These are phyloP conservation scores for Euwallacea similis DNA, from an alignment of 1,140 invertebrate genomes.

Conservation along the genomic window DNA sequence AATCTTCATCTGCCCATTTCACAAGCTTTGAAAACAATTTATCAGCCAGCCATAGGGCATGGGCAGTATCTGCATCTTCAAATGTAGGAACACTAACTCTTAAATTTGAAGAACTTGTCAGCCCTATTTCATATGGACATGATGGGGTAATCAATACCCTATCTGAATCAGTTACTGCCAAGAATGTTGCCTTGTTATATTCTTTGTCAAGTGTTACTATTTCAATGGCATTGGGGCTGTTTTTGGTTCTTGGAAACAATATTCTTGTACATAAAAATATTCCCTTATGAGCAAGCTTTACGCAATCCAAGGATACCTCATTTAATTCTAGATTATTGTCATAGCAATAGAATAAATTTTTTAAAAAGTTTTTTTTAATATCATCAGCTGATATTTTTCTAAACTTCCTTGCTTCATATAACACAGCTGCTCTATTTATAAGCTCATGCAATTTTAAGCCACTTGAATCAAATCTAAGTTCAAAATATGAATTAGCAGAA, in stretches of 20 bases:
- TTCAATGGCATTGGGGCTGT: slow-evolving; percentile 46
- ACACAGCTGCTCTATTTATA: slow-evolving; percentile 42
- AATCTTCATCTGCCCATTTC: slow-evolving; percentile 63
- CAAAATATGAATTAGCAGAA: slow-evolving; percentile 42
- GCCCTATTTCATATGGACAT: slow-evolving; percentile 49
- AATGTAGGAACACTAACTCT: slow-evolving; percentile 43
- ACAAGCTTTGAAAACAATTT: slow-evolving; percentile 65
- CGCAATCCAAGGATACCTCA: slow-evolving; percentile 31
- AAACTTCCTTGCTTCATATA: slow-evolving; percentile 48
- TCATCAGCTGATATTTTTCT: slow-evolving; percentile 37
- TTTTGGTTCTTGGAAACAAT: slow-evolving; percentile 43
- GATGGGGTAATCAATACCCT: slow-evolving; percentile 41
- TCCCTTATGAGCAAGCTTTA: slow-evolving; percentile 33
- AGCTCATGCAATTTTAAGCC: slow-evolving; percentile 39
- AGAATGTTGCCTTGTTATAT: slow-evolving; percentile 43
- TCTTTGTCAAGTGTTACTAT: slow-evolving; percentile 49
- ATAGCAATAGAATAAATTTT: slow-evolving; percentile 45
- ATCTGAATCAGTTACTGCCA: slow-evolving; percentile 40
- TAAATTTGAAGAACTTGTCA: slow-evolving; percentile 39
- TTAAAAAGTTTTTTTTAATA: slow-evolving; percentile 42
- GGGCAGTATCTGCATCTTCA: slow-evolving; percentile 48
- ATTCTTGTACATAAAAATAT: slow-evolving; percentile 48
- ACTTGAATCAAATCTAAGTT: slow-evolving; percentile 40
- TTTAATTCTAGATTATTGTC: slow-evolving; percentile 45
- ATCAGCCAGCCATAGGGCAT: slow-evolving; percentile 59